These are phyloP conservation scores for Tachystola acroxantha DNA, from an alignment of 2,888 invertebrate species.

Conservation along the genomic window DNA sequence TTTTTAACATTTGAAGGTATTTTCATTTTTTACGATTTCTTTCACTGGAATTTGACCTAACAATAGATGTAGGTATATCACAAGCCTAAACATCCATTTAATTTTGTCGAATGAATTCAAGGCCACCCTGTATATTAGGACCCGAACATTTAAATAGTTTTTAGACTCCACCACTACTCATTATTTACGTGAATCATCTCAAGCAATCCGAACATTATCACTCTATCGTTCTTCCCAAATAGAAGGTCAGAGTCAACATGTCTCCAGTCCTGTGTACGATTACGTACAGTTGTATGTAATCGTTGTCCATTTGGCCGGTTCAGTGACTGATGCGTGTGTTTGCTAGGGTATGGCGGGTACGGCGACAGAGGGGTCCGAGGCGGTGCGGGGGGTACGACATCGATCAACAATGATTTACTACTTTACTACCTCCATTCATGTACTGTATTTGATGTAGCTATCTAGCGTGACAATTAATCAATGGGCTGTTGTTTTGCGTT, in stretches of 20 bases:
- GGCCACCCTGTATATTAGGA: no score
- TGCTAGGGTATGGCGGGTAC: slow-evolving; percentile 12
- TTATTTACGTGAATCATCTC: no score
- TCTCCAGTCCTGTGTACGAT: neutral
- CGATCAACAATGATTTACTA: slow-evolving; percentile 43
- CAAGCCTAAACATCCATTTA: no score
- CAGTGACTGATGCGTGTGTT: slow-evolving; percentile 23
- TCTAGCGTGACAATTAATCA: slow-evolving; percentile 46
- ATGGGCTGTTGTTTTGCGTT: slow-evolving; percentile 39
- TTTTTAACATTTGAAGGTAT: no score
- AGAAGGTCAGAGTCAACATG: slow-evolving; percentile 5
- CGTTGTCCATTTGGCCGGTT: slow-evolving; percentile 18
- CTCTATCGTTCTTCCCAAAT: neutral
- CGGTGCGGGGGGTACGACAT: slow-evolving; percentile 14
- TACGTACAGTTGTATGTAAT: slow-evolving; percentile 9
- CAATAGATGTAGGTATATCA: no score
- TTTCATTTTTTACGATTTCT: no score
- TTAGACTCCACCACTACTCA: no score
- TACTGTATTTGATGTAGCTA: slow-evolving; percentile 23
- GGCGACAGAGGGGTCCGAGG: slow-evolving; percentile 11
- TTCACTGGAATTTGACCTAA: no score
- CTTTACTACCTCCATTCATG: slow-evolving; percentile 42
- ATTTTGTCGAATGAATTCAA: no score
- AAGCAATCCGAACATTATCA: neutral
- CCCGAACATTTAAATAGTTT: no score